Evolutionary conservation across 2,113 vertebrate genomes (phyloP), one percentile per base, ranked within the genome.

Genomic region (Petrocephalus microphthalmus): DNA sequence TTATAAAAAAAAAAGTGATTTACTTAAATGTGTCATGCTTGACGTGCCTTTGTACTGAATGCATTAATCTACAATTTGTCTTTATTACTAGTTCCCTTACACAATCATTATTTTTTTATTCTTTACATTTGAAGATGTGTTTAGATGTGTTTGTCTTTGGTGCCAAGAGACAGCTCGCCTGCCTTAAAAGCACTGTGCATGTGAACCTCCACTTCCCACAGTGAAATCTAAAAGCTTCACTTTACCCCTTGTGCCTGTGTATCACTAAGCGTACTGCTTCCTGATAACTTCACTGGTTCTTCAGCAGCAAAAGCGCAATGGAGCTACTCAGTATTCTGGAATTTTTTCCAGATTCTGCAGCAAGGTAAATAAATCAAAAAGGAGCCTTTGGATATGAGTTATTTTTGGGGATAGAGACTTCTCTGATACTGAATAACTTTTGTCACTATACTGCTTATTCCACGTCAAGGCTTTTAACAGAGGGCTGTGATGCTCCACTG

Each of bases 21-120:
- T 20, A 53, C 67, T 71, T 49, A 89, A 74, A 89, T 42, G 74
- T 20, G 86, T 89, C 64, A 67, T 89, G 33, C 84, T 7, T 64
- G 15, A 84, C 56, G 85, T 64, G 88, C 56, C 54, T 82, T 51
- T 88, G 7, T 45, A 47, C 2, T 25, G 49, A 67, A 11, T 84
- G 67, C 56, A 84, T 49, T 4, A 42, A 22, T 25, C 17, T 71
- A 51, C 45, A 87, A 51, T 25, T 0, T 42, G 5, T 8, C 86
- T 67, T 67, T 10, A 67, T 67, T 29, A 29, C 60, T 67, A 13
- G 60, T 29, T 49, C 57, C 13, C 7, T 29, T 84, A 42, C 49
- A 7, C n/a, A 25, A 84, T 11, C 6, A 25, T 84, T n/a, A 37
- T 51, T 84, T 84, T 49, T 83, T 29, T 29, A 0, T 20, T 3